Percentiles rank a stretch among this genome's conserved stretches.
Conservation (phyloP, 1,140 invertebrate species). For the Hylaeus anthracinus region DNA sequence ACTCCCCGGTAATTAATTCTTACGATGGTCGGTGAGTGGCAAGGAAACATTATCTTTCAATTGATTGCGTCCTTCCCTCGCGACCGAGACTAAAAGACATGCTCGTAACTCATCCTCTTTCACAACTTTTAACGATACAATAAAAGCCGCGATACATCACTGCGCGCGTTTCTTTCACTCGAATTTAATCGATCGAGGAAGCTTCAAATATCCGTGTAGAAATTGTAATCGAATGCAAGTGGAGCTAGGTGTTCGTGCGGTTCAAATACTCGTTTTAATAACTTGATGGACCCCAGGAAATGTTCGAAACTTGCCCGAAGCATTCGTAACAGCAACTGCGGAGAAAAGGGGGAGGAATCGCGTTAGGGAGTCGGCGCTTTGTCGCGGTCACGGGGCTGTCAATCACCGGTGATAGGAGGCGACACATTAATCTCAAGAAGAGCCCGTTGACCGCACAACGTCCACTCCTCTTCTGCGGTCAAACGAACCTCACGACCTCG, state of each 20-base stretch:
- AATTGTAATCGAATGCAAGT: too few relatives aligned
- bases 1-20: conserved; percentile 38
- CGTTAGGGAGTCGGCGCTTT: conserved; percentile 77
- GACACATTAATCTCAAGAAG: conserved; percentile 79
- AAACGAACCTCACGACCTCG: conserved; percentile 66
- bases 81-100: neutral
- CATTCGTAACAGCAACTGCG: neutral
- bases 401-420: conserved; percentile 79
- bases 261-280: too few relatives aligned
- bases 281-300: too few relatives aligned
- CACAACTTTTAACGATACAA: neutral
- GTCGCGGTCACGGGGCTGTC: conserved; percentile 79
- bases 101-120: neutral
- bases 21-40: neutral
- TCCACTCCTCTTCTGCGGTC: conserved; percentile 69
- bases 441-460: conserved; percentile 73
- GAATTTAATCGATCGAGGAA: neutral
- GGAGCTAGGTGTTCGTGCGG: too few relatives aligned
- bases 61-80: neutral
- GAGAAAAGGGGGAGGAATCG: conserved; percentile 48
- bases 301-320: too few relatives aligned
- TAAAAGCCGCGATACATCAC: neutral
- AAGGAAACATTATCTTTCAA: conserved; percentile 8
- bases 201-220: neutral
- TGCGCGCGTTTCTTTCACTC: too few relatives aligned